Evolutionary conservation across 1,140 invertebrate species (phyloP), one percentile per base, ranked within the genome.

Genomic region (Drosophila busckii): DNA sequence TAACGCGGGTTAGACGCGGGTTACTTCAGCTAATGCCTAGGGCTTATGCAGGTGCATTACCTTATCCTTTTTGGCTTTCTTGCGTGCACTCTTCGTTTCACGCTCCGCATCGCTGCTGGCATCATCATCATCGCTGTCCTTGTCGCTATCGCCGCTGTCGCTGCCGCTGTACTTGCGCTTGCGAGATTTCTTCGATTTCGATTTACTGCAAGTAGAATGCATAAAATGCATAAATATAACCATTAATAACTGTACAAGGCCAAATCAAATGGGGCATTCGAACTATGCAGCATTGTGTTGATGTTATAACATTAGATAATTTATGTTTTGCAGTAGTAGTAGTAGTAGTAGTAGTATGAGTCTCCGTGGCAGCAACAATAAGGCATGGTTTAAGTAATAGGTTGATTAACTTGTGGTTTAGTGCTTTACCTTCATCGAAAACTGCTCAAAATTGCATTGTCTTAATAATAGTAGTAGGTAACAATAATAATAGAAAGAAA

Each of bases 121-220:
- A 1, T 84, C 85, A 41, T 89, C 89, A 55, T 87, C 88, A 25
- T 89, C 89, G 7, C 67, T 82, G 7, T 84, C 67, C 48, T 68
- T 55, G 46, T 84, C 65, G 50, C 71, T 56, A 40, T 84, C 41
- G 55, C 64, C 88, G 9, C 87, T 88, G 40, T 87, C 87, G 6
- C 78, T 75, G 20, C 61, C 84, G 40, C 88, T 88, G 26, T 68
- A 55, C 13, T 85, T 83, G 22, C 78, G 86, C 59, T 87, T 87
- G 17, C 88, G 89, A 5, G 89, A 89, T 22, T 89, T 88, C 65
- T 90, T 90, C 86, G 90, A 90, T 85, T 90, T 91, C 50, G 86
- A 85, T 29, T 85, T 87, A 70, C 84, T 86, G 84, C 75, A 86
- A 86, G 37, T 76, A 84, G 55, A 85, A 59, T 58, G n/a, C n/a